A percentile compares a stretch with the other conserved stretches of the same genome.
Conservation (phyloP, 2,797 vertebrate species). For the Balearica regulorum region DNA sequence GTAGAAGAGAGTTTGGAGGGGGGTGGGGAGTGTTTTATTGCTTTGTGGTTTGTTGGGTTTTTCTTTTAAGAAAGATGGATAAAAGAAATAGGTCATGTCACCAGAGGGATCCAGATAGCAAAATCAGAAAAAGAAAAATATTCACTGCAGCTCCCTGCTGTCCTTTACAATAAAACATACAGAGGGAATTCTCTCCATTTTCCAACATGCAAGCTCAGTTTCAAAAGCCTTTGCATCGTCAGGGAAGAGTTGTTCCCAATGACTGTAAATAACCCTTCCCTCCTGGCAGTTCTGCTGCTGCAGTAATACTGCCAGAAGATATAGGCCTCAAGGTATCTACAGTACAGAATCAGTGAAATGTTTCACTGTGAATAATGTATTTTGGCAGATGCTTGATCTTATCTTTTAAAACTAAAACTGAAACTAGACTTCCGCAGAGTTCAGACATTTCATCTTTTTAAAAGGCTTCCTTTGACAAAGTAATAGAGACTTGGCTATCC, state of each 20-base stretch:
- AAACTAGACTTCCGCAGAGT: slow-evolving; percentile 21
- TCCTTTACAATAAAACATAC: not conserved
- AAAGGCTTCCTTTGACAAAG: slow-evolving; percentile 23
- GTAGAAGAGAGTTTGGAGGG: rapidly evolving
- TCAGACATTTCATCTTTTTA: slow-evolving; percentile 18
- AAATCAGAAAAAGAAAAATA: not conserved
- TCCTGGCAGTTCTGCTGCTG: slow-evolving; percentile 19
- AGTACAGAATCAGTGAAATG: slow-evolving; percentile 1
- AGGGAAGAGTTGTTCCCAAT: not conserved
- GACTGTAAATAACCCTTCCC: slow-evolving; percentile 41
- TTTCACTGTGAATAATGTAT: slow-evolving; percentile 56
- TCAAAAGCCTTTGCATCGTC: not conserved
- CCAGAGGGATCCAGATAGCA: not conserved
- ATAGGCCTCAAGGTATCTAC: slow-evolving; percentile 20
- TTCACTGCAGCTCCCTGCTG: not conserved
- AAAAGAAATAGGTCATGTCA: not conserved
- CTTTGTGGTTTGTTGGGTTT: not conserved
- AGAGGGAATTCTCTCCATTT: not conserved
- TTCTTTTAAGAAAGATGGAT: not conserved
- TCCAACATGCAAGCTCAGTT: not conserved
- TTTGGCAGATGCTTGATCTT: slow-evolving; percentile 56
- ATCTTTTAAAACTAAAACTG: slow-evolving; percentile 35
- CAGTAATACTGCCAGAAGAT: slow-evolving; percentile 13
- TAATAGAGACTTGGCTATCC: not conserved
- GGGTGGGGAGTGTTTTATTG: not conserved